Base-by-base conservation (phyloP, 2,113 vertebrate genomes). In the Dasyurus viverrinus region DNA sequence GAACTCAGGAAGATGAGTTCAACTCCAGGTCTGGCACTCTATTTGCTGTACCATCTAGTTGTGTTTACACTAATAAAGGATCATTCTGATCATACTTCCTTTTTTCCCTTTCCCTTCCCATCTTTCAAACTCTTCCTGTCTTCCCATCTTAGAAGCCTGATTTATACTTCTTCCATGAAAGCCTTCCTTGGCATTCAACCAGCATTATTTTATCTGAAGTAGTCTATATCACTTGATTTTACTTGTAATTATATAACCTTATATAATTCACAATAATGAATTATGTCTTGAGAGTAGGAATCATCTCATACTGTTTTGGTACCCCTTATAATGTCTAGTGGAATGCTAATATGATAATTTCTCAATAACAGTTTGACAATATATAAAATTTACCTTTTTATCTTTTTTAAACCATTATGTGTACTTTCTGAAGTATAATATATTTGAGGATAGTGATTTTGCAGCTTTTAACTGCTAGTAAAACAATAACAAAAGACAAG, bases 131-230 rank as follows among this genome's bases (percentile, higher is more conserved):
- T 26, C 16, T 48, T 92, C n/a, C 48, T 8, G 7, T 6, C 7
- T 48, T 48, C 4, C 48, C 19, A 23, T 14, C 53, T 22, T 91
- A 92, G 25, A 95, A 50, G 54, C 12, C 26, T 42, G 42, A 90
- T 4, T 10, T n/a, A 12, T 42, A 12, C 24, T 60, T 25, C 19
- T 90, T 52, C n/a, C 36, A 54, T 26, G 84, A 50, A 54, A 6
- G 26, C 30, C 91, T 90, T n/a, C 57, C 93, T 16, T 2, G 92
- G 30, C 23, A 53, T 53, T 95, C 9, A 30, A 2, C 53, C 12
- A 84, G 8, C 57, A 26, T 91, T 50, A 19, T 60, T 53, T 94
- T 53, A 30, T 93, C 89, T 96, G 91, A 93, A 96, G 0, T 76
- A n/a, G 14, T 76, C 36, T 76, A 42, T 76, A 76, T n/a, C 36